phyloP scores from a whole-genome alignment of 1,140 invertebrate species.

The Megalopta genalis region DNA sequence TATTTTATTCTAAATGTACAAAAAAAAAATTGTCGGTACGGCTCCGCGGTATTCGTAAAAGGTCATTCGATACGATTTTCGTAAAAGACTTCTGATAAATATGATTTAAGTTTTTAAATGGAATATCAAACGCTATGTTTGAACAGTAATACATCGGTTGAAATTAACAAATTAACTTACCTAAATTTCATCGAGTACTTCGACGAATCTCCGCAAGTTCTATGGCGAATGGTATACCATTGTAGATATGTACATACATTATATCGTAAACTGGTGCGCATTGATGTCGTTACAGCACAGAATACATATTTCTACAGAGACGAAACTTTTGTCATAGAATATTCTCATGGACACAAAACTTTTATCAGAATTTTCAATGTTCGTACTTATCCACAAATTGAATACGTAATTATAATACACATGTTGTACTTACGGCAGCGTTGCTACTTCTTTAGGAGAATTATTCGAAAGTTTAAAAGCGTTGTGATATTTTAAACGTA shows the following conservation, averaged over 20 bases:
- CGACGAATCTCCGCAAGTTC: constrained; percentile 47
- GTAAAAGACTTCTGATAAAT: background rate
- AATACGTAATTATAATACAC: no score
- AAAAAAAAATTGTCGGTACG: constrained; percentile 38
- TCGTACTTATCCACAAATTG: no score
- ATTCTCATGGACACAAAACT: no score
- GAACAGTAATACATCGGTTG: background rate
- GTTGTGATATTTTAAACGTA: no score
- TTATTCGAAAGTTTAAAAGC: no score
- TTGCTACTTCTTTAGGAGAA: no score
- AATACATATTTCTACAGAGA: no score
- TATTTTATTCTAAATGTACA: constrained; percentile 25
- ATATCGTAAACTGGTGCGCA: constrained; percentile 17
- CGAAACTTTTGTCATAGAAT: no score
- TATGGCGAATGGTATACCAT: constrained; percentile 56
- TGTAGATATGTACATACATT: constrained; percentile 9
- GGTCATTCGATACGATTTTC: constrained; percentile 23
- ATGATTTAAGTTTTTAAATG: background rate
- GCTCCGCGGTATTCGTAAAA: constrained; percentile 37
- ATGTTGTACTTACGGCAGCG: no score
- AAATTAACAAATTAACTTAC: constrained; percentile 57
- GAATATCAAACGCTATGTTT: background rate
- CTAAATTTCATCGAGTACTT: constrained; percentile 60
- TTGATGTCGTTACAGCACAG: constrained; percentile 12
- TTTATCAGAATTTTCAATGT: no score